Conservation (phyloP, 2,113 vertebrate genomes). For the Edolisoma coerulescens region DNA sequence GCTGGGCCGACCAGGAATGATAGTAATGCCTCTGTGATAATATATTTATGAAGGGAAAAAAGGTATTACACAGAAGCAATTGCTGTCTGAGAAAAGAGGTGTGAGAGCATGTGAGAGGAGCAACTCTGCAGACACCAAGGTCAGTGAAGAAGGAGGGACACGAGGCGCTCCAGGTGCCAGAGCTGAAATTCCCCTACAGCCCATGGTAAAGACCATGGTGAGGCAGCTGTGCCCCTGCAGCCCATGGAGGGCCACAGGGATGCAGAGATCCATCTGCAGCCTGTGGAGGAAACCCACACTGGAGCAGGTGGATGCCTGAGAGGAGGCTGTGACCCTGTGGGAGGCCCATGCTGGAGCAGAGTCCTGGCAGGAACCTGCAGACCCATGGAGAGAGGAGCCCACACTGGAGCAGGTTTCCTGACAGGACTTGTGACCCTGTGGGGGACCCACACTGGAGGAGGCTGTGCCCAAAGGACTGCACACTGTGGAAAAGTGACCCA, state of each 20-base stretch:
- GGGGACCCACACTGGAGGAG: not conserved
- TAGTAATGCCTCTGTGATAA: not conserved
- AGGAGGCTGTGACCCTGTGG: accelerated
- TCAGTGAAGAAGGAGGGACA: too few species aligned
- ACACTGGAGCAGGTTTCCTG: not conserved
- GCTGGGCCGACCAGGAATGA: not conserved
- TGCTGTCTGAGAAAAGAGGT: not conserved
- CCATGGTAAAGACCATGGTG: not conserved
- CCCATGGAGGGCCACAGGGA: not conserved
- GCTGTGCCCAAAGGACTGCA: not conserved
- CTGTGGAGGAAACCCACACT: not conserved
- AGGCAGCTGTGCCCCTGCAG: not conserved
- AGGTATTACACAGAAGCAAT: not conserved
- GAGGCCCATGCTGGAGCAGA: too few species aligned
- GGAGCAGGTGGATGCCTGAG: not conserved
- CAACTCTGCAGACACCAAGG: not conserved
- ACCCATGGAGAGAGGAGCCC: not conserved
- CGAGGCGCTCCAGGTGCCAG: not conserved
- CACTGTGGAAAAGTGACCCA: not conserved
- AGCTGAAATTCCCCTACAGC: not conserved
- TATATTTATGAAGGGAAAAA: not conserved
- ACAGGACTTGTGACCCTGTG: not conserved
- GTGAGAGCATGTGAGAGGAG: not conserved
- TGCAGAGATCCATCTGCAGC: not conserved
- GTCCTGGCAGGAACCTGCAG: not conserved